Evolutionary conservation across 2,797 vertebrate species (phyloP), one percentile per base, ranked within the genome.

Genomic region (Esox masquinongy): DNA sequence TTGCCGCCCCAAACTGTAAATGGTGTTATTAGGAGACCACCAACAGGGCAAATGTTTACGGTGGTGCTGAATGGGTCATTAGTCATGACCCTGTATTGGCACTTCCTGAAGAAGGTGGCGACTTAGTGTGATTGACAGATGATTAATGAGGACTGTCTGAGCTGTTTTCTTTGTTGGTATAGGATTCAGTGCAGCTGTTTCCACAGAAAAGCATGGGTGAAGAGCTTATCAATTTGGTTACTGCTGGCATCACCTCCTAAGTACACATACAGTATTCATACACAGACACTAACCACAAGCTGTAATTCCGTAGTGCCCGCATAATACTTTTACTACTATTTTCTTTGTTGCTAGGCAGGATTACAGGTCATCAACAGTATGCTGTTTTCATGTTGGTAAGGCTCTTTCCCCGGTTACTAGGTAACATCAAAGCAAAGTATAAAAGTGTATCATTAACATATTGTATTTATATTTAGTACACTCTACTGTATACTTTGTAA

Each of bases 151-250:
- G 80, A 76, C 22, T 29, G 78, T 78, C 78, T 73, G 75, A 80
- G 47, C 2, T 19, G 74, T 4, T 39, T 74, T 76, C 79, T 86
- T 77, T 85, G 78, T 90, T 90, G 86, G 82, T 79, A 76, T 81
- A 80, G 79, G 79, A 75, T 80, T 78, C 75, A 79, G 69, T 73
- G 80, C 85, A 86, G 86, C 84, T 86, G 85, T 83, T 80, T 80
- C 61, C 53, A 76, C 75, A 72, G 78, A 56, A 11, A 2, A 19
- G 34, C 49, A 81, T 16, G 75, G 49, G 74, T 78, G 76, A 56
- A 73, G 49, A 24, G 68, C 24, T 26, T 51, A 31, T 53, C 26
- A 53, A 53, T 29, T 22, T 68, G 14, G 0, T 15, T n/a, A 72
- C 68, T 8, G 26, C 31, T 66, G 22, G 43, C 31, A 16, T 70